phyloP scores from a whole-genome alignment of 2,113 vertebrate genomes.

The Aegypius monachus region DNA sequence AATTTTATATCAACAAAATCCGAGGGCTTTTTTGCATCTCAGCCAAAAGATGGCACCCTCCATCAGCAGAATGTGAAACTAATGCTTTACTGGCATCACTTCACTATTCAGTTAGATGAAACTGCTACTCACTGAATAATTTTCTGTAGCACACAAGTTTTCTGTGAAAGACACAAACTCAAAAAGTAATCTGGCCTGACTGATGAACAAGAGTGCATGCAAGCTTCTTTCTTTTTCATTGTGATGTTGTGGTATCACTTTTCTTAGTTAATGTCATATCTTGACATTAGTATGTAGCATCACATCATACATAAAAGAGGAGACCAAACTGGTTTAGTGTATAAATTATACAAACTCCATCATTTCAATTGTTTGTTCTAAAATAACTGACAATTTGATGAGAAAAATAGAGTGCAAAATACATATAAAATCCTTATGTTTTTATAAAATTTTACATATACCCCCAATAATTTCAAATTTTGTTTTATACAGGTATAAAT shows the following conservation, averaged over 20 bases:
- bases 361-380: neutral
- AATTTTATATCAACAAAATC: neutral
- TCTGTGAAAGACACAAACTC: neutral
- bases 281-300: neutral
- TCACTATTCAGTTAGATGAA: neutral
- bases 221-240: neutral
- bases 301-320: neutral
- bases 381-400: neutral
- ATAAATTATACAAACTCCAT: neutral
- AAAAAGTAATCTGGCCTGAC: neutral
- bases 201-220: neutral
- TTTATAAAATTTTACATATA: neutral
- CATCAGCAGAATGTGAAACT: neutral
- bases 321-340: neutral
- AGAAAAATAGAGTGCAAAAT: neutral
- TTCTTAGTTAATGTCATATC: neutral
- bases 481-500: neutral
- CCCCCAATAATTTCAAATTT: neutral
- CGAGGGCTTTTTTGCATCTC: neutral
- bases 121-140: neutral
- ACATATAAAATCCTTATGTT: neutral
- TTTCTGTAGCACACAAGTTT: neutral
- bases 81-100: neutral
- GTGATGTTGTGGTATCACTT: neutral
- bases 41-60: slow-evolving; percentile 21